These are phyloP conservation scores for Brenthis hecate DNA, from an alignment of 2,888 invertebrate species.

Conservation along the genomic window DNA sequence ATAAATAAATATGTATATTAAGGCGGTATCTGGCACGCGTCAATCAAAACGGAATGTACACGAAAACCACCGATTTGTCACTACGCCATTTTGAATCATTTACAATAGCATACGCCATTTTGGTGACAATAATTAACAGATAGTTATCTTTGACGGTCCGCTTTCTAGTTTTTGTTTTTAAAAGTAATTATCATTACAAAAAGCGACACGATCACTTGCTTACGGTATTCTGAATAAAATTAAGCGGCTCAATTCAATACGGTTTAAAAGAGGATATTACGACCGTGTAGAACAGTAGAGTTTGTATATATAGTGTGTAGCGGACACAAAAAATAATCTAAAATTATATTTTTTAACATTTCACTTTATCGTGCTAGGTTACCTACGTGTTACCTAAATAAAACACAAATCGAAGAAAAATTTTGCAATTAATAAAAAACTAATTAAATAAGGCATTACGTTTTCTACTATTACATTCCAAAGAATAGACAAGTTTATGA, in stretches of 20 bases:
- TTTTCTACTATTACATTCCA: too few species aligned
- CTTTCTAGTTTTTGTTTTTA: slow-evolving; percentile 82
- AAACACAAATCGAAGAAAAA: too few species aligned
- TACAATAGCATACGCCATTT: slow-evolving; percentile 76
- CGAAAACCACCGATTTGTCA: slow-evolving; percentile 77
- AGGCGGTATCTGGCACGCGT: slow-evolving; percentile 77
- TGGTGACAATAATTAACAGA: slow-evolving; percentile 82
- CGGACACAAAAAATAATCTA: too few species aligned
- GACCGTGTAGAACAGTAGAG: not conserved
- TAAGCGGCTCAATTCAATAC: slow-evolving; percentile 47
- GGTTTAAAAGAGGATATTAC: not conserved
- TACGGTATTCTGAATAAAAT: slow-evolving; percentile 80
- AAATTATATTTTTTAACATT: too few species aligned
- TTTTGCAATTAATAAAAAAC: too few species aligned
- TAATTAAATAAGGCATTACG: too few species aligned
- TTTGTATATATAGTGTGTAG: too few species aligned
- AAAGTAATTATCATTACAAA: slow-evolving; percentile 82
- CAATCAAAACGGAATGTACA: slow-evolving; percentile 76
- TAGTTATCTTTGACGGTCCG: slow-evolving; percentile 72
- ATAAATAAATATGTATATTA: slow-evolving; percentile 76
- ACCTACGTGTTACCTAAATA: too few species aligned
- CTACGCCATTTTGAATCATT: slow-evolving; percentile 74
- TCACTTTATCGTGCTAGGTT: too few species aligned
- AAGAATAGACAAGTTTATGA: too few species aligned
- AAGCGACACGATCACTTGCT: slow-evolving; percentile 75